Conservation (phyloP, 53 echinoderm and acorn worm species). For the Holothuria scabra region DNA sequence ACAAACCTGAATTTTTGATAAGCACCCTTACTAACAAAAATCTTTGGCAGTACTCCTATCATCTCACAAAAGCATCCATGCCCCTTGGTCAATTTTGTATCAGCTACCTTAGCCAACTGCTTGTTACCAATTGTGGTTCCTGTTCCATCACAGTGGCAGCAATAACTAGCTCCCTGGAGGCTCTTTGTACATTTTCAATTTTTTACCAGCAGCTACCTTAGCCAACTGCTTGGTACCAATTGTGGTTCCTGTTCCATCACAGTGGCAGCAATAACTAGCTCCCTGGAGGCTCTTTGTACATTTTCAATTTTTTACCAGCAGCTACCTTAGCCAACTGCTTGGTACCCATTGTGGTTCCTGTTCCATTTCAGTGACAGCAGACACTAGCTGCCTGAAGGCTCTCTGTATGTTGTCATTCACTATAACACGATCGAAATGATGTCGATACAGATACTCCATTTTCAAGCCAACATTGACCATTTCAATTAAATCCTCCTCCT, state of each 20-base stretch:
- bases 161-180: conserved; percentile 81
- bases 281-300: conserved; percentile 78
- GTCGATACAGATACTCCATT: conserved; percentile 83
- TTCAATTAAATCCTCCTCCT: conserved; percentile 95
- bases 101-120: neutral
- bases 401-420: conserved; percentile 78
- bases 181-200: conserved; percentile 64
- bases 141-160: conserved; percentile 68
- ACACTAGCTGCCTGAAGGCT: conserved; percentile 81
- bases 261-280: conserved; percentile 68
- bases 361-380: conserved; percentile 68
- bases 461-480: conserved; percentile 75
- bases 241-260: conserved; percentile 79
- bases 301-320: conserved; percentile 28
- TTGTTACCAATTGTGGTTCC: conserved; percentile 58
- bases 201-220: neutral
- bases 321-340: conserved; percentile 88
- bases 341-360: conserved; percentile 94
- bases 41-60: too few relatives aligned
- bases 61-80: neutral
- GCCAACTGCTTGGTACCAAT: neutral
- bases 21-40: too few relatives aligned
- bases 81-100: neutral
- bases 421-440: conserved; percentile 89
- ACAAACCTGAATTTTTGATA: too few relatives aligned